Base-by-base conservation (phyloP, 2,113 vertebrate species). In the Macquaria ambigua region DNA sequence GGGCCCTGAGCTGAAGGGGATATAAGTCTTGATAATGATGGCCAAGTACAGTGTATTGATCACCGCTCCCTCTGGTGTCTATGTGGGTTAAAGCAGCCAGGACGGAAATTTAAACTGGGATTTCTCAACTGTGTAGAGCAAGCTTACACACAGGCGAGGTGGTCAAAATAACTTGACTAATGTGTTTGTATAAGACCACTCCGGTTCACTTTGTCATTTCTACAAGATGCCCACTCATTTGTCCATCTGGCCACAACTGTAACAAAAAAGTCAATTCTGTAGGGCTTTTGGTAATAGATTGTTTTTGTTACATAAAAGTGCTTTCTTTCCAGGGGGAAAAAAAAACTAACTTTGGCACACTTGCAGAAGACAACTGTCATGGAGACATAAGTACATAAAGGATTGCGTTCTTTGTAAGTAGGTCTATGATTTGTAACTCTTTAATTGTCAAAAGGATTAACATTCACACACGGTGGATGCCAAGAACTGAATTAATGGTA, bases 21-120 rank as follows among this genome's bases (percentile, higher is more conserved):
- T 86, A 93, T 93, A 92, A 85, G 93, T 94, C 91, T 94, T 94
- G 87, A 94, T 96, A 95, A 96, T 94, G 92, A 94, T 90, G 81
- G 87, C 91, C 79, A 89, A 94, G 89, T 91, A 89, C 89, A 84
- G 83, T 75, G 79, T 95, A 96, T 95, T 94, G 94, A 95, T 95
- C 92, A 93, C 73, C 64, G 53, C 87, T 91, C 84, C 89, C 93
- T 88, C 87, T 89, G 90, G 86, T 90, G 90, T 89, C 86, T 90
- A 63, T 90, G 90, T 79, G 82, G 85, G 90, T 92, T 90, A 93
- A 90, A 90, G 91, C 91, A 81, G 81, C 80, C 75, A 89, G 80
- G 79, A 84, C 23, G 25, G 76, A 93, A 94, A 95, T 90, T 90
- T 92, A 83, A 91, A 91, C 80, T 82, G 89, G 80, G 87, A 90